Evolutionary conservation across 1,140 invertebrate species (phyloP).

Genomic region (Nephila pilipes): DNA sequence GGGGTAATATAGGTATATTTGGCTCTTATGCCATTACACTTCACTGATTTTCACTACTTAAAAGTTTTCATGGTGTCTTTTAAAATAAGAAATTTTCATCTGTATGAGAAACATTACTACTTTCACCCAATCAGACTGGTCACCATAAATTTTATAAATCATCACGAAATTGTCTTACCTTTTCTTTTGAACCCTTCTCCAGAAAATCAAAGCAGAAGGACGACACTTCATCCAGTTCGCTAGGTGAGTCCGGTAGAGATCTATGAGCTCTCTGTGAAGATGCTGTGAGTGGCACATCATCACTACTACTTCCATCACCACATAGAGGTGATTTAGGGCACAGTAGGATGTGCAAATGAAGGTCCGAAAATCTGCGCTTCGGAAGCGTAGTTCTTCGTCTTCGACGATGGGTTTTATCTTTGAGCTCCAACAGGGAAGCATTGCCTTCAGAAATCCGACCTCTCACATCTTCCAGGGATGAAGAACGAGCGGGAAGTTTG

Average conservation of each 20-base stretch:
- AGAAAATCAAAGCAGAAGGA: conserved; percentile 68
- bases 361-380: conserved; percentile 51
- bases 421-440: not conserved
- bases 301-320: conserved; percentile 57
- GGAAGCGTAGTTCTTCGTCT: conserved; percentile 39
- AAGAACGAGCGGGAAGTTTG: conserved; percentile 33
- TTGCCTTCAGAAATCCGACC: not conserved
- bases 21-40: no score
- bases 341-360: conserved; percentile 49
- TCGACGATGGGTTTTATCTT: conserved; percentile 16
- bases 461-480: conserved; percentile 58
- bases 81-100: no score
- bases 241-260: conserved; percentile 62
- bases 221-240: conserved; percentile 59
- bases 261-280: conserved; percentile 61
- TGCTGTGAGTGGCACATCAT: conserved; percentile 50
- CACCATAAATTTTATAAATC: no score
- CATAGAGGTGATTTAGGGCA: conserved; percentile 48
- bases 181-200: conserved; percentile 58
- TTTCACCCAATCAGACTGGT: no score
- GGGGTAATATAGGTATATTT: no score
- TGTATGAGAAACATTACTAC: no score
- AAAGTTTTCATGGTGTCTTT: no score
- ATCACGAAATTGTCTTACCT: conserved; percentile 4
- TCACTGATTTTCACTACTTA: no score